phyloP scores from a whole-genome alignment of 2,888 invertebrate species.

The Mycalesis mineus region DNA sequence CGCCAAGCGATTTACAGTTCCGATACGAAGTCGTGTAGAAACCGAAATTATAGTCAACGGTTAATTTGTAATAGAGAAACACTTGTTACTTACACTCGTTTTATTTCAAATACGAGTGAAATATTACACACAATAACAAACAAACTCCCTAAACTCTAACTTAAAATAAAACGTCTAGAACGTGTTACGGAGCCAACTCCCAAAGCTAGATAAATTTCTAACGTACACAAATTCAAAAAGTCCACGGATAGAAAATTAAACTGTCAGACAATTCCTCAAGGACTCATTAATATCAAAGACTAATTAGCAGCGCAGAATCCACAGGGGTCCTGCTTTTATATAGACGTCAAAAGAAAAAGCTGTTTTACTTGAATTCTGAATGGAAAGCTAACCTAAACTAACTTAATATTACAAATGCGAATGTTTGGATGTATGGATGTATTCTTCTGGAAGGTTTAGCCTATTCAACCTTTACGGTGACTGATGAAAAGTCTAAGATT shows the following conservation, averaged over 20 bases:
- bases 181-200: background rate
- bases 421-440: too few relatives aligned
- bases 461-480: too few relatives aligned
- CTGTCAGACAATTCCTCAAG: constrained; percentile 3
- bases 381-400: too few relatives aligned
- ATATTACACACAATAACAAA: background rate
- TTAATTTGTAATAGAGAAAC: too few relatives aligned
- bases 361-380: background rate
- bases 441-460: too few relatives aligned
- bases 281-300: constrained; percentile 8
- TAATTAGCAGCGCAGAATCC: background rate
- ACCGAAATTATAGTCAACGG: too few relatives aligned
- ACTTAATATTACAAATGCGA: too few relatives aligned
- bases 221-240: background rate
- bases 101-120: background rate
- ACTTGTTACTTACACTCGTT: too few relatives aligned
- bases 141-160: background rate
- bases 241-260: constrained; percentile 5
- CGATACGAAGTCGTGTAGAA: too few relatives aligned
- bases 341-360: background rate
- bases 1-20: too few relatives aligned
- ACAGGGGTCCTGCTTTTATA: background rate
- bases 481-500: too few relatives aligned
- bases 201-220: background rate
- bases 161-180: background rate